phyloP scores from a whole-genome alignment of 2,113 vertebrate genomes.

The Butorides virescens region DNA sequence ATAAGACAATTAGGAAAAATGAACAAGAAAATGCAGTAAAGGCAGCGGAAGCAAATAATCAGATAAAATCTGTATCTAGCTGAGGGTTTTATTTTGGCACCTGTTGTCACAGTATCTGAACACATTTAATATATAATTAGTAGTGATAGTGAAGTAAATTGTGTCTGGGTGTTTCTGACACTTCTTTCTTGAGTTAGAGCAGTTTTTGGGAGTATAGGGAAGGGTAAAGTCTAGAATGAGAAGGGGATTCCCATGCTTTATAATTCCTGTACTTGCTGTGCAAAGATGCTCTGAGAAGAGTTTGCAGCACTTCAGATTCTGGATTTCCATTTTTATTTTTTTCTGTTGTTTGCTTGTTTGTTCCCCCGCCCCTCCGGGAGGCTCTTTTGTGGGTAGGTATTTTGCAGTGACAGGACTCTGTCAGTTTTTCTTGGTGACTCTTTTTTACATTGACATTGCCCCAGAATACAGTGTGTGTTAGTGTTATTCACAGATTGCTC shows the following conservation, averaged over 20 bases:
- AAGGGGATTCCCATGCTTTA: fast-evolving
- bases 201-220: fast-evolving
- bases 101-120: neutral
- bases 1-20: neutral
- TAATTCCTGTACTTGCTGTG: neutral
- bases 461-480: neutral
- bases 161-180: neutral
- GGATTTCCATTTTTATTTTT: neutral
- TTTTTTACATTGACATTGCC: neutral
- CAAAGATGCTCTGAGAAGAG: neutral
- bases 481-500: neutral
- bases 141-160: neutral
- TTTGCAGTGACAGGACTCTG: neutral
- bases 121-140: neutral
- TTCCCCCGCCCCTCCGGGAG: no score
- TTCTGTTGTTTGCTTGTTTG: neutral
- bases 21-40: neutral
- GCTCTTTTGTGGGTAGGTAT: neutral
- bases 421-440: neutral
- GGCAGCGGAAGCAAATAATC: neutral
- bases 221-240: neutral
- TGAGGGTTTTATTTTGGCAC: neutral
- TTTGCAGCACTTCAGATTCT: neutral
- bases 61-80: neutral
- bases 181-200: neutral